These are phyloP conservation scores for Lynx canadensis DNA, from an alignment of 2,113 vertebrate genomes.

Conservation along the genomic window DNA sequence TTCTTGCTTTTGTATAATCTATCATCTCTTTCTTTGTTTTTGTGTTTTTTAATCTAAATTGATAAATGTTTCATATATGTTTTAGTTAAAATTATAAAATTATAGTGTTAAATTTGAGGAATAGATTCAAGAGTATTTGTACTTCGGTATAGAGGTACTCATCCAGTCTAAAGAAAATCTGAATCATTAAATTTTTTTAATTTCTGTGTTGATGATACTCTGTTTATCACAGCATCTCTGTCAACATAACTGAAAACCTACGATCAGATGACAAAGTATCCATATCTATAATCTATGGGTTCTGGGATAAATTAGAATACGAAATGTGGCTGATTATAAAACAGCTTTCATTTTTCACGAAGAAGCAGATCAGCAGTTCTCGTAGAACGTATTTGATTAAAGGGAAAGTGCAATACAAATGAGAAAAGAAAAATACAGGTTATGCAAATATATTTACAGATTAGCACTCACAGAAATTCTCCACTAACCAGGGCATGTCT, in stretches of 20 bases:
- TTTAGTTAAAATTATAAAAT: not conserved
- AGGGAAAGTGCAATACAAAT: not conserved
- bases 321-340: conserved; percentile 29
- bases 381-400: not conserved
- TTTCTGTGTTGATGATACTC: not conserved
- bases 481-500: not conserved
- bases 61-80: not conserved
- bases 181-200: not conserved
- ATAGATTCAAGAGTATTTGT: not conserved
- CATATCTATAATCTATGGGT: not conserved
- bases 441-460: not conserved
- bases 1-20: not conserved
- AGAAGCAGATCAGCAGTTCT: not conserved
- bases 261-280: not conserved
- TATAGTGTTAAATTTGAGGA: not conserved
- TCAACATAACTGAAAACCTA: not conserved
- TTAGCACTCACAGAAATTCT: not conserved
- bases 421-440: not conserved
- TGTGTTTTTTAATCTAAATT: not conserved
- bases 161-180: not conserved
- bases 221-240: not conserved
- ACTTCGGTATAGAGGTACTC: not conserved
- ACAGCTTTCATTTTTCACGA: not conserved
- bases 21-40: not conserved
- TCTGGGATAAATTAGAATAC: not conserved